phyloP scores from a whole-genome alignment of 1,140 invertebrate genomes.

The Diploscapter pachys region DNA sequence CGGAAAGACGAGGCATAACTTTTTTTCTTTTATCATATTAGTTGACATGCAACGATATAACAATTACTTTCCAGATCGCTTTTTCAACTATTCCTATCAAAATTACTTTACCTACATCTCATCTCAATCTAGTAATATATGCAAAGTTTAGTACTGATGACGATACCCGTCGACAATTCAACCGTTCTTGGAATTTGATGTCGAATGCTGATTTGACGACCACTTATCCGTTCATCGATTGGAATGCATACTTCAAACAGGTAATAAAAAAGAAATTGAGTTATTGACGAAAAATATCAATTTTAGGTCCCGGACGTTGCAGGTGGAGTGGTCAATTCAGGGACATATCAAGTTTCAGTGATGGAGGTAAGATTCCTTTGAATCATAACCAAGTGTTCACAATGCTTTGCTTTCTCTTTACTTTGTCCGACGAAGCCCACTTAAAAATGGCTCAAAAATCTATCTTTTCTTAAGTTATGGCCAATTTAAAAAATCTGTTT shows the following conservation, averaged over 20 bases:
- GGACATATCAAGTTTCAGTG: constrained; percentile 9
- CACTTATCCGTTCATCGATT: constrained; percentile 28
- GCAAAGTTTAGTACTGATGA: constrained; percentile 22
- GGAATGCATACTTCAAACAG: constrained; percentile 23
- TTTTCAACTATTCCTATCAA: too few species aligned
- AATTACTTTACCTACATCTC: too few species aligned
- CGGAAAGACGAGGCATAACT: too few species aligned
- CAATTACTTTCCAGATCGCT: too few species aligned
- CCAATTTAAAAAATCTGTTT: too few species aligned
- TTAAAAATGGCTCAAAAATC: too few species aligned
- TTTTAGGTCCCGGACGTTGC: constrained; percentile 6
- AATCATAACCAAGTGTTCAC: background rate
- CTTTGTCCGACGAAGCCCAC: too few species aligned
- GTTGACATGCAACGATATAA: too few species aligned
- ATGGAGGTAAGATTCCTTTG: constrained; percentile 22
- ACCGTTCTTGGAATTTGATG: constrained; percentile 27
- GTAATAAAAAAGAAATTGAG: background rate
- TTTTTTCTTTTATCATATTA: background rate
- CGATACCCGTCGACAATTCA: constrained; percentile 22
- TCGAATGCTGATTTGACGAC: constrained; percentile 2
- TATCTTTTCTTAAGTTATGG: too few species aligned
- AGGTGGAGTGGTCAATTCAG: background rate
- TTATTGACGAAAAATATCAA: background rate
- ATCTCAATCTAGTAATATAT: background rate
- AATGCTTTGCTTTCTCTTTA: too few species aligned